Conservation (phyloP, 2,113 vertebrate species). For the Myotis davidii region DNA sequence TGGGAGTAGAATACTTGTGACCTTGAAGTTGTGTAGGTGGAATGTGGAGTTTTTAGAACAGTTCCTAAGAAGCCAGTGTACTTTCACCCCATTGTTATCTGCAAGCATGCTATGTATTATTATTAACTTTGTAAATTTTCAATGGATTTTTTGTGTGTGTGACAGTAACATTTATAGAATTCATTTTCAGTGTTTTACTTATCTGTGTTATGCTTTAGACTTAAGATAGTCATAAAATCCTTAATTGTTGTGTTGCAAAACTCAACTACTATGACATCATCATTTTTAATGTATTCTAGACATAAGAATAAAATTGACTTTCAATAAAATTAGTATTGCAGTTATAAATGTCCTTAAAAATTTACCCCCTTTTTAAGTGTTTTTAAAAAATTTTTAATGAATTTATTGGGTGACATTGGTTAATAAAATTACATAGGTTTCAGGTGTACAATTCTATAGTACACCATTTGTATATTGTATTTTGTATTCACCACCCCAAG, state of each 20-base stretch:
- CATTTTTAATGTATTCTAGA: conserved; percentile 38
- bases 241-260: conserved; percentile 18
- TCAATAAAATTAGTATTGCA: neutral
- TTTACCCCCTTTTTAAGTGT: neutral
- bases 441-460: neutral
- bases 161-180: conserved; percentile 22
- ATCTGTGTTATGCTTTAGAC: conserved; percentile 7
- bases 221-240: neutral
- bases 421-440: neutral
- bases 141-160: neutral
- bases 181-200: conserved; percentile 39
- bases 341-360: conserved; percentile 22
- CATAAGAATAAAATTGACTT: conserved; percentile 24
- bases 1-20: neutral
- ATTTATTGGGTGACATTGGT: neutral
- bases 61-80: conserved; percentile 61
- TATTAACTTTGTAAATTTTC: conserved; percentile 39
- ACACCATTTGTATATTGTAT: too few species aligned
- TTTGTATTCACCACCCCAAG: neutral
- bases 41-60: conserved; percentile 31
- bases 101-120: neutral
- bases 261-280: conserved; percentile 3
- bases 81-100: neutral
- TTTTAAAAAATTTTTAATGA: neutral
- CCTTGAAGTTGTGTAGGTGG: conserved; percentile 1